phyloP scores from a whole-genome alignment of 2,888 invertebrate genomes.

The Anticlea derivata region DNA sequence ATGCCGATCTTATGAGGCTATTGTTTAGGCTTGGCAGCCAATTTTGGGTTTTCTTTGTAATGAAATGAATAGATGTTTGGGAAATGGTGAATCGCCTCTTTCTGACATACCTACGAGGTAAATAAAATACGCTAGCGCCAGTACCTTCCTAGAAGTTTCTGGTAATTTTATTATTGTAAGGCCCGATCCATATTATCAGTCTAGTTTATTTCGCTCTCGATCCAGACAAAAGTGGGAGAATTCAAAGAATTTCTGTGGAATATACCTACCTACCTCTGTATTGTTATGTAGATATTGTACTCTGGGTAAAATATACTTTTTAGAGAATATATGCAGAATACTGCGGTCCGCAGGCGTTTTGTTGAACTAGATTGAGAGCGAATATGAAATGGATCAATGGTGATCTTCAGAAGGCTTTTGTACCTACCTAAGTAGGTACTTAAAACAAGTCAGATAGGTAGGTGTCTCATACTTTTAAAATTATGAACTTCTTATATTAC shows the following conservation, averaged over 20 bases:
- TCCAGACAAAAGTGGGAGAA: background rate
- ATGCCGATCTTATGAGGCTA: slow-evolving; percentile 59
- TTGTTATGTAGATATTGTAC: background rate
- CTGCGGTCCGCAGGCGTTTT: background rate
- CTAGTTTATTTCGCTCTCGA: slow-evolving; percentile 13
- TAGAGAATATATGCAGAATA: background rate
- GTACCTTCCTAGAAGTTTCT: slow-evolving; percentile 14
- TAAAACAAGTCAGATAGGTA: slow-evolving; percentile 12
- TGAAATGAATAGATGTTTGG: slow-evolving; percentile 5
- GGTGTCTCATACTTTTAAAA: slow-evolving; percentile 4
- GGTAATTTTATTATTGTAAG: slow-evolving; percentile 21
- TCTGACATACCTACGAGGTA: slow-evolving; percentile 12
- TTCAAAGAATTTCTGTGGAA: too few species aligned
- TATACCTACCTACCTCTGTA: background rate
- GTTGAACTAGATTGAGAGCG: slow-evolving; percentile 3
- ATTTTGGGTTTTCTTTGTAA: background rate
- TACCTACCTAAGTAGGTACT: background rate
- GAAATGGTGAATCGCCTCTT: slow-evolving; percentile 17
- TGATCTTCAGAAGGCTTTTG: slow-evolving; percentile 14
- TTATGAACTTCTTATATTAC: slow-evolving; percentile 19
- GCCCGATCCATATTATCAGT: slow-evolving; percentile 18
- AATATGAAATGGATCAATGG: slow-evolving; percentile 4
- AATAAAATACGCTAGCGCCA: slow-evolving; percentile 6
- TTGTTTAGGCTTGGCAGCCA: slow-evolving; percentile 49
- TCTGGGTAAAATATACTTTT: background rate